Conservation (phyloP, 2,113 vertebrate species). For the Apodemus sylvaticus region DNA sequence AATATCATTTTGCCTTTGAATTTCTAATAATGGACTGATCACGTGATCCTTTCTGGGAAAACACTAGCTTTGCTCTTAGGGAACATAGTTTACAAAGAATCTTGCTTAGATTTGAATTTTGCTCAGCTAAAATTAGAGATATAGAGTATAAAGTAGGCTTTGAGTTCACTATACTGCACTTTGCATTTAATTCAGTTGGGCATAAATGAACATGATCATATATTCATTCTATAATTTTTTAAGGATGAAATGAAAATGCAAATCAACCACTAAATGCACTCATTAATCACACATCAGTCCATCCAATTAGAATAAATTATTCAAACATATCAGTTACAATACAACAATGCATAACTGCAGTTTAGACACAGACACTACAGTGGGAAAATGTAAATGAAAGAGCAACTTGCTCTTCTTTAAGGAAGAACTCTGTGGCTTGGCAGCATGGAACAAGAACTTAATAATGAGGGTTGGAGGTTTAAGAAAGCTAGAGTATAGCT, state of each 20-base stretch:
- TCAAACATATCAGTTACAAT: neutral
- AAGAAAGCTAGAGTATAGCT: neutral
- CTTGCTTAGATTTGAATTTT: neutral
- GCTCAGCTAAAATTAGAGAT: neutral
- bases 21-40: neutral
- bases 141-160: neutral
- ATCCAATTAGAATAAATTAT: neutral
- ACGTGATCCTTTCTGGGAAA: neutral
- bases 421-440: neutral
- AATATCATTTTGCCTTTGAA: neutral
- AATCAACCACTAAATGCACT: neutral
- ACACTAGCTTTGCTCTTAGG: neutral
- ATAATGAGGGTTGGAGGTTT: neutral
- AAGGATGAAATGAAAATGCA: neutral
- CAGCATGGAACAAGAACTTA: neutral
- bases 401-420: neutral
- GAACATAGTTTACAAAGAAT: neutral
- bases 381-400: neutral
- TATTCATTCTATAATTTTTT: slow-evolving; percentile 27
- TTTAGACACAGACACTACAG: neutral
- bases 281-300: neutral
- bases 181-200: neutral
- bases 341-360: neutral
- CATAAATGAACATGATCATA: neutral
- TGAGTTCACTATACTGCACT: neutral